A percentile compares a stretch with the other conserved stretches of the same genome.
Conservation (phyloP, 1,140 invertebrate species). For the Cotesia vestalis region DNA sequence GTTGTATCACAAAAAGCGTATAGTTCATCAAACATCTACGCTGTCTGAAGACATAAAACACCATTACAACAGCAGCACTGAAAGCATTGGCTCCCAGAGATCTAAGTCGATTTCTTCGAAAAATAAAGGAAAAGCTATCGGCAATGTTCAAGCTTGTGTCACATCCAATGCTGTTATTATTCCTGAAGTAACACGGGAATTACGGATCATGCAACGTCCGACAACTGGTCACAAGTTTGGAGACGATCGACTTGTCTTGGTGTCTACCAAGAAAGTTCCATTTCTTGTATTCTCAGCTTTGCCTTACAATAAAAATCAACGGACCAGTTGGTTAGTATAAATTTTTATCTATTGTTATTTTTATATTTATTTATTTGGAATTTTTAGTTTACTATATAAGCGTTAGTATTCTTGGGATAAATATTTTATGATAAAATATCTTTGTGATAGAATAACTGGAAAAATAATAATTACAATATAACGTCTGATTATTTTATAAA, state of each 20-base stretch:
- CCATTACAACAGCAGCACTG: constrained; percentile 77
- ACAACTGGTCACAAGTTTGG: constrained; percentile 73
- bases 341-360: constrained; percentile 26
- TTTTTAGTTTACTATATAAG: neutral
- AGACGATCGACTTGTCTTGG: constrained; percentile 81
- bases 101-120: constrained; percentile 58
- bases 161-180: constrained; percentile 56
- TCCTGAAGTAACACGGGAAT: constrained; percentile 60
- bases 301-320: constrained; percentile 78
- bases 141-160: constrained; percentile 50
- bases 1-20: constrained; percentile 65
- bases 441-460: too few relatives aligned
- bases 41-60: constrained; percentile 68
- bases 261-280: constrained; percentile 76
- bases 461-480: too few relatives aligned
- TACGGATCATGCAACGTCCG: constrained; percentile 64
- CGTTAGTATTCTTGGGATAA: neutral
- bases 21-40: constrained; percentile 67
- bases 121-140: constrained; percentile 56
- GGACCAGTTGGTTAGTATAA: constrained; percentile 70
- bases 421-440: too few relatives aligned
- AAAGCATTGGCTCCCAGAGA: constrained; percentile 71
- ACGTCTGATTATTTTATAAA: too few relatives aligned
- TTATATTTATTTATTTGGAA: constrained; percentile 16
- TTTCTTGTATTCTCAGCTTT: constrained; percentile 85